Evolutionary conservation across 2,888 invertebrate species (phyloP).

Genomic region (Plemyria rubiginata): DNA sequence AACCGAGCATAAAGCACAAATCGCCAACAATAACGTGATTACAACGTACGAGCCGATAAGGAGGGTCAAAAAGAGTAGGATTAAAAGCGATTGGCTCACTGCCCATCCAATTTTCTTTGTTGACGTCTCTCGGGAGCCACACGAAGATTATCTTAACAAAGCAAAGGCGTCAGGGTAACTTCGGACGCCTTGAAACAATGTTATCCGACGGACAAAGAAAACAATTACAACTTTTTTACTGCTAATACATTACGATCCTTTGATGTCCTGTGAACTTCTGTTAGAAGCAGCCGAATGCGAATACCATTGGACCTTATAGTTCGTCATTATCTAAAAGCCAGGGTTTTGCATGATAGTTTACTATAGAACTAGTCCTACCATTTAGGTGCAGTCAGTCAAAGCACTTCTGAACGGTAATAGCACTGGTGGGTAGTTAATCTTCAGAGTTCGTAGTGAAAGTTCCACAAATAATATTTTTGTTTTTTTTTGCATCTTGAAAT

Average conservation of each 20-base stretch:
- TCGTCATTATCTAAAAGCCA: conserved; percentile 1
- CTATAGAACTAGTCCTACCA: too few relatives aligned
- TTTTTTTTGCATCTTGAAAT: too few relatives aligned
- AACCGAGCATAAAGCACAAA: background rate
- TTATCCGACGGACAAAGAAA: conserved; percentile 63
- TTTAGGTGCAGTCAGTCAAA: too few relatives aligned
- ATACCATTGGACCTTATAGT: conserved; percentile 3
- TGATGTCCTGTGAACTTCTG: conserved; percentile 40
- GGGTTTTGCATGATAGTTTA: too few relatives aligned
- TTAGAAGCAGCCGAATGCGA: conserved; percentile 14
- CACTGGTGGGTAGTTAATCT: too few relatives aligned
- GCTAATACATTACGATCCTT: conserved; percentile 57
- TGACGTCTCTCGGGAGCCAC: conserved; percentile 76
- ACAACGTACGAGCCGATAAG: conserved; percentile 74
- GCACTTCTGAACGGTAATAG: too few relatives aligned
- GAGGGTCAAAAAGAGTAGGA: conserved; percentile 78
- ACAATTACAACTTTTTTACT: conserved; percentile 66
- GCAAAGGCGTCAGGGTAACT: conserved; percentile 68
- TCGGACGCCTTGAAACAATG: conserved; percentile 70
- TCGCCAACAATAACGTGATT: conserved; percentile 62
- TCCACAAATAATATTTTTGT: too few relatives aligned
- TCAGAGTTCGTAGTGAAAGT: too few relatives aligned
- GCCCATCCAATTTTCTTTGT: conserved; percentile 85
- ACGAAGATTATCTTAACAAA: conserved; percentile 82
- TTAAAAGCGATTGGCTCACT: conserved; percentile 83